Conservation (phyloP, 64 coral and sea anemone species). For the Pocillopora verrucosa region DNA sequence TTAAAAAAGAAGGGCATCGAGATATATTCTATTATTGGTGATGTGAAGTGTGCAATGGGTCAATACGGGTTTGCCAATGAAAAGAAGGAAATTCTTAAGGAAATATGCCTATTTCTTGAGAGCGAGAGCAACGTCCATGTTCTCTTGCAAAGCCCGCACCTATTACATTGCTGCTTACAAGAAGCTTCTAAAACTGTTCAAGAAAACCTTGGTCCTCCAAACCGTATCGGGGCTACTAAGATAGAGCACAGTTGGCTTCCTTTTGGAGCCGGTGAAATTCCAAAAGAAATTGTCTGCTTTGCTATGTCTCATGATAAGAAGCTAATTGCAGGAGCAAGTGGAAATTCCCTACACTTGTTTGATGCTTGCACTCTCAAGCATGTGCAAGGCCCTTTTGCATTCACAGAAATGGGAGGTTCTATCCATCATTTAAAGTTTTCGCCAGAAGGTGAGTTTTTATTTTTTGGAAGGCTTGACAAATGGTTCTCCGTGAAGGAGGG, state of each 20-base stretch:
- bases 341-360: not conserved
- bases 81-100: constrained; percentile 1
- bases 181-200: not conserved
- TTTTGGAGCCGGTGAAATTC: not conserved
- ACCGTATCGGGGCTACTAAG: not conserved
- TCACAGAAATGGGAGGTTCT: not conserved
- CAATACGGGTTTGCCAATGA: not conserved
- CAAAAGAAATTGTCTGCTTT: not conserved
- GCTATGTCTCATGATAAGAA: not conserved
- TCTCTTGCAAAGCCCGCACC: constrained; percentile 9
- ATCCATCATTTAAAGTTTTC: not conserved
- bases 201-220: not conserved
- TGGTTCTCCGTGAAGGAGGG: not conserved
- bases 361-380: not conserved
- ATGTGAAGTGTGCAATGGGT: not conserved
- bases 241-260: not conserved
- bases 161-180: constrained; percentile 15
- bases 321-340: not conserved
- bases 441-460: not conserved
- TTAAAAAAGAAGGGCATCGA: constrained; percentile 8
- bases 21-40: constrained; percentile 49
- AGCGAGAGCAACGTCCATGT: not conserved
- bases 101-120: not conserved
- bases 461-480: not conserved
- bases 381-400: not conserved